Evolutionary conservation across 2,888 invertebrate species (phyloP), one percentile per base, ranked within the genome.

Genomic region (Theristus sp.): DNA sequence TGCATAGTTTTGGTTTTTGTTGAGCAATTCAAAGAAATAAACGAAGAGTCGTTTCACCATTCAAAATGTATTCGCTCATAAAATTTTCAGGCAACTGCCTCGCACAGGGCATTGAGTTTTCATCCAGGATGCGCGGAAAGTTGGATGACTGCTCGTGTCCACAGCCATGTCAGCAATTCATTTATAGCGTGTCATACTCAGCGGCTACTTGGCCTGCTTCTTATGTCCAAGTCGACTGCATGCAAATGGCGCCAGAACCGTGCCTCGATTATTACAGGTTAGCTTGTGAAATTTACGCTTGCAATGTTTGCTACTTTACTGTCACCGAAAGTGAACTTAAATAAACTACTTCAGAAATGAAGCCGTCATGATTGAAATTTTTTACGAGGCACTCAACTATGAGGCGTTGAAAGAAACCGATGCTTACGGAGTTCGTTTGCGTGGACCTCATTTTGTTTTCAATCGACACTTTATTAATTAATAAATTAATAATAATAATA

Each of bases 341-440:
- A n/a, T n/a, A n/a, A n/a, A n/a, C n/a, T 20, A 22, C 38, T 57
- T 29, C 20, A 47, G 31, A 29, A 61, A 63, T n/a, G 64, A 66
- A 56, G 66, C 64, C 46, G 68, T 67, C 27, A 63, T 69, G 63
- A 66, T 70, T 28, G 69, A 70, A 61, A 69, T 70, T 0, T 70
- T 67, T 61, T 70, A 69, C 57, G 70, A 70, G 56, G 69, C 71
- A 60, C 65, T 70, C 58, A 70, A 70, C 62, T 70, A 70, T 61
- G 70, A 70, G 61, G 64, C 66, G 3, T 65, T 70, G 10, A 57
- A 65, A 17, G 70, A 70, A 60, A 67, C 65, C 27, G 70, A 70
- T 63, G 70, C 70, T 13, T 70, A 70, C 61, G 70, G 67, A 29
- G 68, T 68, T n/a, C 3, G 38, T 20, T 38, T n/a, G n/a, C n/a